phyloP scores from a whole-genome alignment of 92 coral and sea anemone genomes.

The Anthopleura xanthogrammica region DNA sequence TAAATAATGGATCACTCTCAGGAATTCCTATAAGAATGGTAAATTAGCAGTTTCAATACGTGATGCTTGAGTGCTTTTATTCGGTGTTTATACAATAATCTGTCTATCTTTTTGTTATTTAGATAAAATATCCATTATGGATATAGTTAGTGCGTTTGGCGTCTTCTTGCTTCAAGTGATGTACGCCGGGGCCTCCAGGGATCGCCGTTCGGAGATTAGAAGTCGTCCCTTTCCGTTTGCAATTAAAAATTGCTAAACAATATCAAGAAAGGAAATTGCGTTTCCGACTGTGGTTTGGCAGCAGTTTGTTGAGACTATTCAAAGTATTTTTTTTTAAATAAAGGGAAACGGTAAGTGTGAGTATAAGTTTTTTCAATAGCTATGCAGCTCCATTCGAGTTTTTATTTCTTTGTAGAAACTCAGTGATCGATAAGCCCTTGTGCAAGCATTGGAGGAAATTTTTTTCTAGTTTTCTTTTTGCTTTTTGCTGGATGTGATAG shows the following conservation, averaged over 20 bases:
- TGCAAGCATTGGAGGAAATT: no score
- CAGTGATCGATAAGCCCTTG: no score
- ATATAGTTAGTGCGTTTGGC: not conserved
- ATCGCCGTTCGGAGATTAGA: not conserved
- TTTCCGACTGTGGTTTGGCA: not conserved
- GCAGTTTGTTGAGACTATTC: not conserved
- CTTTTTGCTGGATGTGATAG: no score
- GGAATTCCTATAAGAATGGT: not conserved
- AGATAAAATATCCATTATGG: constrained; percentile 2
- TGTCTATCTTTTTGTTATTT: constrained; percentile 5
- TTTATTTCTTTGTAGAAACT: no score
- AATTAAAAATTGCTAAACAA: not conserved
- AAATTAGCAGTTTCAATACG: not conserved
- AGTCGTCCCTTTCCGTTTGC: not conserved
- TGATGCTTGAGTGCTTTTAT: not conserved
- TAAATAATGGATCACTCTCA: not conserved
- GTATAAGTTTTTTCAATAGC: no score
- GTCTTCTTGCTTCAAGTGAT: not conserved
- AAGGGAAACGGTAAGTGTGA: no score
- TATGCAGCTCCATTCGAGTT: no score
- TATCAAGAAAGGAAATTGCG: not conserved
- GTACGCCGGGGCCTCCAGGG: not conserved
- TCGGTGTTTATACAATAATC: not conserved
- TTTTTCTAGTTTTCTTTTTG: no score
- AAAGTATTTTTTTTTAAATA: no score